Conservation (phyloP, 2,888 invertebrate species). For the Physocephala rufipes region DNA sequence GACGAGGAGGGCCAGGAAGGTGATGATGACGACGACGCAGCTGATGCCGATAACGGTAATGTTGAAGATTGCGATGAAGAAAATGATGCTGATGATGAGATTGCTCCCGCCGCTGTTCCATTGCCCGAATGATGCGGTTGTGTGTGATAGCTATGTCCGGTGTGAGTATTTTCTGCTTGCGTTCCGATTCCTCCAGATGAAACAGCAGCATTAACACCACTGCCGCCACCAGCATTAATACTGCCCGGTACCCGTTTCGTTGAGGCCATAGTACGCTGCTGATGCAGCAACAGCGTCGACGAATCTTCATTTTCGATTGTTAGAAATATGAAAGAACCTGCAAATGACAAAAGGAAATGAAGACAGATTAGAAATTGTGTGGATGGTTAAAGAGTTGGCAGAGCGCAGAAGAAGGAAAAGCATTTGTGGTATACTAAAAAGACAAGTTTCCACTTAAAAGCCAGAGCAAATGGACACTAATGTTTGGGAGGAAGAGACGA, state of each 20-base stretch:
- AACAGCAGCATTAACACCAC: no score
- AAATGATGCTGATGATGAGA: constrained; percentile 45
- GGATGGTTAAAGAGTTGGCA: neutral
- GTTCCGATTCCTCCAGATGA: no score
- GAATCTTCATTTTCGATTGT: constrained; percentile 74
- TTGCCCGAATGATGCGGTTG: constrained; percentile 55
- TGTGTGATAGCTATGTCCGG: constrained; percentile 44
- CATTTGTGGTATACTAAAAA: no score
- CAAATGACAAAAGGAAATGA: constrained; percentile 56
- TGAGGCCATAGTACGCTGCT: constrained; percentile 71
- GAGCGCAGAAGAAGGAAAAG: neutral
- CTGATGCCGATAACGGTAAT: constrained; percentile 31
- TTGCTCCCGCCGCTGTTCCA: constrained; percentile 51
- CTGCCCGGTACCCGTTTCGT: constrained; percentile 57
- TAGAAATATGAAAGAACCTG: constrained; percentile 83
- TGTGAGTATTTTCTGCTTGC: constrained; percentile 12
- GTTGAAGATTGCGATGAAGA: constrained; percentile 25
- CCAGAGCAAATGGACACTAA: neutral
- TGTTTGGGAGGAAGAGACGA: neutral
- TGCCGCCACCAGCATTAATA: constrained; percentile 41
- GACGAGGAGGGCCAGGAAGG: neutral
- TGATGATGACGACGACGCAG: constrained; percentile 34
- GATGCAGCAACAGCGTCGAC: constrained; percentile 59
- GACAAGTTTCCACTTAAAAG: neutral
- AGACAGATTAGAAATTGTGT: constrained; percentile 36